phyloP scores from a whole-genome alignment of 2,888 invertebrate species.

The Cephus pygmeus region DNA sequence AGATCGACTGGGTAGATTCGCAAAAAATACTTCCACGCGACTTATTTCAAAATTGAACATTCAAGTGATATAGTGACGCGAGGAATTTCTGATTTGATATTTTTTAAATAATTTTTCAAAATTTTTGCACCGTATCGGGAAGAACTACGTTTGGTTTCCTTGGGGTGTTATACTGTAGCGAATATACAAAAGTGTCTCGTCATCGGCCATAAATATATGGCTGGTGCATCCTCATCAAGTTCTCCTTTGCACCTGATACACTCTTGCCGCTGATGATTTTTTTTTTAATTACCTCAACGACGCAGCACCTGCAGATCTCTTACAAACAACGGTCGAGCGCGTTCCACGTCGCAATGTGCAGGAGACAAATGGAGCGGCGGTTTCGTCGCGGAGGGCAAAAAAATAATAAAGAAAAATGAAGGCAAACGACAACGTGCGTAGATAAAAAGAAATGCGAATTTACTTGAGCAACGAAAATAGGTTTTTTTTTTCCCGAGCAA shows the following conservation, averaged over 20 bases:
- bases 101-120: neutral
- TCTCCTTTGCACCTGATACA: conserved; percentile 59
- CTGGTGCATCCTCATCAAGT: conserved; percentile 41
- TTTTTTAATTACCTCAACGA: conserved; percentile 38
- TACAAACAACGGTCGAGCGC: neutral
- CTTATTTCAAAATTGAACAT: neutral
- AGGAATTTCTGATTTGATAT: neutral
- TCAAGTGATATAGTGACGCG: neutral
- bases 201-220: conserved; percentile 60
- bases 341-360: neutral
- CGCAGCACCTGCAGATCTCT: conserved; percentile 28
- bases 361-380: neutral
- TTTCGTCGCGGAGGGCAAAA: neutral
- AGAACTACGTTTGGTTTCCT: neutral
- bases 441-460: neutral
- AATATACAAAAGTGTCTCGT: conserved; percentile 56
- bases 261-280: conserved; percentile 55
- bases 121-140: neutral
- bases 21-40: neutral
- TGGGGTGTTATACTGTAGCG: neutral
- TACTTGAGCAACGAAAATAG: neutral
- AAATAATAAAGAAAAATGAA: neutral
- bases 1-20: neutral
- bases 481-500: neutral
- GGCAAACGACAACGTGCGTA: neutral